Evolutionary conservation across 2,888 invertebrate species (phyloP).

Genomic region (Sarcophaga subvicina): DNA sequence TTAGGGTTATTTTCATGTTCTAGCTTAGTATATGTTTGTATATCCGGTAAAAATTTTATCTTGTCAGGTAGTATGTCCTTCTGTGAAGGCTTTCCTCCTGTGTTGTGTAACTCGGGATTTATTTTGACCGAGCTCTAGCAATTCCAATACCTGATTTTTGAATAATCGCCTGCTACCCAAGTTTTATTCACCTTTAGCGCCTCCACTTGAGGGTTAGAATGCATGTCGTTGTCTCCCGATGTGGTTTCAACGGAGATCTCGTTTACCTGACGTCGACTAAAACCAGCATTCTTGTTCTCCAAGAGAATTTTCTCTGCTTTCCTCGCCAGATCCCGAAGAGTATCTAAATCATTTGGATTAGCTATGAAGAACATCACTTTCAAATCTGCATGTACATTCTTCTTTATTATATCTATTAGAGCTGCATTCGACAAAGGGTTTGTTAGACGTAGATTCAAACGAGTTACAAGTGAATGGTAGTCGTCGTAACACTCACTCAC

Average conservation of each 20-base stretch:
- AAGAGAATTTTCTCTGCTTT: too few relatives aligned
- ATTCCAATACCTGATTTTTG: conserved; percentile 20
- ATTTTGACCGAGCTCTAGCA: conserved; percentile 11
- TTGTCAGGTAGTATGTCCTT: conserved; percentile 1
- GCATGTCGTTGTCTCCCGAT: too few relatives aligned
- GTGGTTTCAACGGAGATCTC: too few relatives aligned
- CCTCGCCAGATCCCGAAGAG: too few relatives aligned
- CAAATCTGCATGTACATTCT: conserved; percentile 22
- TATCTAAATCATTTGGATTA: not conserved
- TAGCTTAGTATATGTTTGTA: not conserved
- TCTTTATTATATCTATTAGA: conserved; percentile 26
- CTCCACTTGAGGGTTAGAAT: not conserved
- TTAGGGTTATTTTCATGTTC: not conserved
- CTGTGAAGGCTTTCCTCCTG: conserved; percentile 3
- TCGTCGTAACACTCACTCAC: not conserved
- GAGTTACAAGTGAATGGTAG: not conserved
- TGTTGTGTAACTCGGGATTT: not conserved
- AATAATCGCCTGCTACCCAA: not conserved
- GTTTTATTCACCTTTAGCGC: not conserved
- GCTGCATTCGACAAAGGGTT: too few relatives aligned
- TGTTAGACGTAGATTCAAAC: not conserved
- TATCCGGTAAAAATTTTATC: not conserved
- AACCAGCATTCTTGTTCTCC: too few relatives aligned
- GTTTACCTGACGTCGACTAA: too few relatives aligned
- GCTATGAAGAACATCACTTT: conserved; percentile 34